Evolutionary conservation across 2,888 invertebrate species (phyloP), one percentile per base, ranked within the genome.

Genomic region (Megastigmus dorsalis): DNA sequence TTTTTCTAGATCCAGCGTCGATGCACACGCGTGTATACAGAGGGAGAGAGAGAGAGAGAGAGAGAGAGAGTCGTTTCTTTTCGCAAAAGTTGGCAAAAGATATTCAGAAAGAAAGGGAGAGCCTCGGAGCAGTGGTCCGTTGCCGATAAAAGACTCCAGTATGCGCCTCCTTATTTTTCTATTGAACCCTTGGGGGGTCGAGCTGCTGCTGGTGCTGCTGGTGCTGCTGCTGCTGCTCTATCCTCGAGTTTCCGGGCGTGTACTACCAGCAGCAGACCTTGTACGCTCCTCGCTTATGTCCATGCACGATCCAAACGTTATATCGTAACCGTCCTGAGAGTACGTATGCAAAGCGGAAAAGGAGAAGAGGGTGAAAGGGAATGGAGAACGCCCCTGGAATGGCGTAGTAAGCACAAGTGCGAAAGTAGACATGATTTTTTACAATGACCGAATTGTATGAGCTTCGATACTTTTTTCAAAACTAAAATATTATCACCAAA

Each of bases 141-240:
- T 55, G 67, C 55, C 67, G 67, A 67, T 67, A 67, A 67, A 55
- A 55, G 67, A 55, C 55, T 67, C 67, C 9, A n/a, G 33, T 23
- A 18, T 28, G 23, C 33, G 33, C 20, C 43, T 67, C 43, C 55
- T 67, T 67, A 67, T 67, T 67, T 67, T 67, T 67, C 55, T 67
- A 67, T 67, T 55, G 66, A 66, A 66, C 66, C 66, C 66, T 55
- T 45, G 67, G 67, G 67, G 33, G 33, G 15, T 6, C 23, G 15
- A 18, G 38, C 48, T 23, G 13, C 48, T n/a, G n/a, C n/a, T n/a
- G n/a, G n/a, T n/a, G n/a, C n/a, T n/a, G n/a, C n/a, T n/a, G n/a
- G n/a, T n/a, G n/a, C n/a, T n/a, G n/a, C n/a, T n/a, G n/a, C n/a
- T n/a, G n/a, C n/a, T n/a, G n/a, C n/a, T n/a, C n/a, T n/a, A n/a